phyloP scores from a whole-genome alignment of 2,797 vertebrate genomes.

The Potorous gilbertii region DNA sequence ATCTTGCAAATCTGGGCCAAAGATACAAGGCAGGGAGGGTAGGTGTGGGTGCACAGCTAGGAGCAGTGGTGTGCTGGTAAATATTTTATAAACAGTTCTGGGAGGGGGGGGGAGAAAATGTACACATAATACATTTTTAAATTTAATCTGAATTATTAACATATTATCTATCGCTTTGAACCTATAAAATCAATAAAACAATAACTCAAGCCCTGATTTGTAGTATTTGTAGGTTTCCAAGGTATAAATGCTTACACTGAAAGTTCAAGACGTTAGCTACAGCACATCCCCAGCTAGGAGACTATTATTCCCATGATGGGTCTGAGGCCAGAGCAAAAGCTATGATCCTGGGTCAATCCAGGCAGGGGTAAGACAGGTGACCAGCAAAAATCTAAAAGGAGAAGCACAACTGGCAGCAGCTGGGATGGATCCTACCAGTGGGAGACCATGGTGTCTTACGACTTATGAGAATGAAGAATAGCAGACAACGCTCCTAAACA shows the following conservation, averaged over 20 bases:
- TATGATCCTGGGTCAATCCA: conserved; percentile 13
- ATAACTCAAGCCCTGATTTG: background rate
- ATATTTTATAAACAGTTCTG: background rate
- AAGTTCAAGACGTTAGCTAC: background rate
- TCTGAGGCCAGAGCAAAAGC: background rate
- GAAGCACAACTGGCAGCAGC: background rate
- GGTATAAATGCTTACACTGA: background rate
- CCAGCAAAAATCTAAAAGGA: background rate
- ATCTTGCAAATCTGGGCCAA: background rate
- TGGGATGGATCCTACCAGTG: background rate
- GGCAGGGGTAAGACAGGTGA: background rate
- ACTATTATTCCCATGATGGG: background rate
- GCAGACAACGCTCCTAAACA: background rate
- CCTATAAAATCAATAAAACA: background rate
- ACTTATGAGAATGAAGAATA: background rate
- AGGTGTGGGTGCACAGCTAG: background rate
- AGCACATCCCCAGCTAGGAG: background rate
- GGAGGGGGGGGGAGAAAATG: background rate
- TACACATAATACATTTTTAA: background rate
- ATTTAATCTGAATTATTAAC: background rate
- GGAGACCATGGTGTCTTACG: background rate
- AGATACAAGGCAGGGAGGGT: background rate
- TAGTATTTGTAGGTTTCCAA: background rate
- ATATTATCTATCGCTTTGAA: background rate
- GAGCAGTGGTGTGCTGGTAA: background rate